Base-by-base conservation (phyloP, 2,113 vertebrate genomes). In the Clinocottus analis region DNA sequence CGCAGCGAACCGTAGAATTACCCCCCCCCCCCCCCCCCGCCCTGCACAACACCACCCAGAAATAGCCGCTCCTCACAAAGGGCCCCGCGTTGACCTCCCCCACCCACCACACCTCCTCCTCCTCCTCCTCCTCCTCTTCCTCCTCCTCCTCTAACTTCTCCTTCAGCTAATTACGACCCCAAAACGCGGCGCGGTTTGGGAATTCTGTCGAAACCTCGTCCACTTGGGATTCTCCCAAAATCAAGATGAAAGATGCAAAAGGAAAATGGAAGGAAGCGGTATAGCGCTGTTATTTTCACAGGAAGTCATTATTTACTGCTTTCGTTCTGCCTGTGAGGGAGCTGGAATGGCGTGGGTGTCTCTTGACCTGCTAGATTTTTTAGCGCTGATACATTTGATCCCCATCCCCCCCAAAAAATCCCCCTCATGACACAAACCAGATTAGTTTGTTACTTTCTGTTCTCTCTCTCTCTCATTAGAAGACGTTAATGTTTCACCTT, bases 281-380 rank as follows among this genome's bases (percentile, higher is more conserved):
- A 3, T 41, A 64, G 68, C 69, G 80, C 81, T 76, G 60, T 59
- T n/a, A 55, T 90, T 84, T 79, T 90, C 39, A 49, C 88, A 89
- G 92, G 92, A 94, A 94, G 87, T 87, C 59, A 87, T 92, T 88
- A 89, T 85, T 91, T 91, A 90, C 72, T 85, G 72, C 63, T 84
- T 85, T 67, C 13, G 35, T 12, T 81, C 56, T 69, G 71, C 43
- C 77, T 71, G 55, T 37, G 51, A 35, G n/a, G 45, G 51, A 64
- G 16, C 55, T 75, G 87, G 88, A 86, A 88, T 82, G 58, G 63
- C 39, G 85, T 89, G 83, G 87, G 82, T 62, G 88, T 72, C 47
- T 47, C 68, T 78, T 73, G 81, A 84, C 72, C 80, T 39, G 17
- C 6, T 0, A 84, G 87, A 86, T 91, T 79, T 78, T 41, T 58